These are phyloP conservation scores for Cataglyphis livida DNA, from an alignment of 2,888 invertebrate genomes.

Conservation along the genomic window DNA sequence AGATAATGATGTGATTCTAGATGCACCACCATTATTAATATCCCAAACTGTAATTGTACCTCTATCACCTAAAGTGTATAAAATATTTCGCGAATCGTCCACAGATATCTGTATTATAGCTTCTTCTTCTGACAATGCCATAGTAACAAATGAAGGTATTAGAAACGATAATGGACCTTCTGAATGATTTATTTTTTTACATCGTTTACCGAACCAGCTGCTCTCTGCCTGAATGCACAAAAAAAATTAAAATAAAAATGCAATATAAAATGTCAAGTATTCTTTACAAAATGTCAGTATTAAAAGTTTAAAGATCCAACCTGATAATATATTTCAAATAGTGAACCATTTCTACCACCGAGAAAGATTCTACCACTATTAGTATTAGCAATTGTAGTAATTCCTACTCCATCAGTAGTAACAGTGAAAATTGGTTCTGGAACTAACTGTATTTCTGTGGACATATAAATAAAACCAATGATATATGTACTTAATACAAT, in stretches of 20 bases:
- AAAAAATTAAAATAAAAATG: background rate
- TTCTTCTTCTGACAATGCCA: conserved; percentile 95
- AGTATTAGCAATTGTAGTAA: conserved; percentile 93
- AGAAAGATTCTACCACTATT: conserved; percentile 96
- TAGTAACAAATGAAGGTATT: conserved; percentile 95
- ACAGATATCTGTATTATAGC: conserved; percentile 95
- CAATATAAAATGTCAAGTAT: no score
- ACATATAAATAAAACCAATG: conserved; percentile 81
- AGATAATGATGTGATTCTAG: conserved; percentile 91
- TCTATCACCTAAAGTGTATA: conserved; percentile 96
- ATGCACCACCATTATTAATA: conserved; percentile 92
- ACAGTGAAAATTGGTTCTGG: conserved; percentile 98
- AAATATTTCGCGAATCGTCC: conserved; percentile 95
- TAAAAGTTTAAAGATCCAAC: conserved; percentile 85
- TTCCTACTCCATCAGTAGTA: conserved; percentile 95
- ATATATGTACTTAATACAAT: background rate
- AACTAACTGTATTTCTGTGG: conserved; percentile 94
- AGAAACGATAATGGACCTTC: conserved; percentile 94
- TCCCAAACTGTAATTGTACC: conserved; percentile 96
- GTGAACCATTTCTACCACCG: conserved; percentile 96
- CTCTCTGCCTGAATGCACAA: conserved; percentile 89
- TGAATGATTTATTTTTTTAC: conserved; percentile 97
- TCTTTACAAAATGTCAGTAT: background rate
- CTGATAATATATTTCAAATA: conserved; percentile 98
- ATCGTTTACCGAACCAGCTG: conserved; percentile 98